Base-by-base conservation (phyloP, 2,888 invertebrate species). In the Drosophila tripunctata region DNA sequence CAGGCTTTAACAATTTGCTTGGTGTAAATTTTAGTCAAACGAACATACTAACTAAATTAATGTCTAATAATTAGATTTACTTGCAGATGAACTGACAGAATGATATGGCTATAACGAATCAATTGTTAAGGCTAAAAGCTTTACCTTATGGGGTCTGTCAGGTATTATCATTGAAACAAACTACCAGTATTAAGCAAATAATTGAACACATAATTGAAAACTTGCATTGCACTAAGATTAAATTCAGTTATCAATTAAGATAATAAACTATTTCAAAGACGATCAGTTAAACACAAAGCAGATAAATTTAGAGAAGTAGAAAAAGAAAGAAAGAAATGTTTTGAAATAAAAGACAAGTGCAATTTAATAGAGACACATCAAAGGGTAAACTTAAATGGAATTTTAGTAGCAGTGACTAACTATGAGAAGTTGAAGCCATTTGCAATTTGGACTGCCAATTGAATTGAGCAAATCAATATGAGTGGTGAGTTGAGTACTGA, bases 391-490 rank as follows among this genome's bases (percentile, higher is more conserved):
- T 10, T 19, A 4, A 35, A 47, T 51, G 31, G 41, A 30, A 69
- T 58, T 71, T 45, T 38, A 45, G 38, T 36, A 35, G 19, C 38
- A 38, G 27, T 44, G 65, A 44, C 55, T 48, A 71, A 44, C 55
- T 48, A 43, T 61, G 47, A 31, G 21, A 40, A 31, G 52, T 52
- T 41, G 45, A 44, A 66, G 52, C 31, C 33, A 36, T 55, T 41
- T 65, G 41, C 54, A 51, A 68, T 47, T 78, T 56, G 47, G 27
- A 52, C 47, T 55, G 45, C 38, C 60, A 47, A 62, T 64, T 36
- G 33, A 44, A 65, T 78, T 67, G 63, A 69, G 65, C 80, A 65
- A 82, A 79, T 78, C 82, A 78, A 78, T 82, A 66, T 61, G 62
- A 30, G 14, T 15, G 7, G 14, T 21, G n/a, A 51, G 35, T 17